These are phyloP conservation scores for Channallabes apus DNA, from an alignment of 2,797 vertebrate species.

Conservation along the genomic window DNA sequence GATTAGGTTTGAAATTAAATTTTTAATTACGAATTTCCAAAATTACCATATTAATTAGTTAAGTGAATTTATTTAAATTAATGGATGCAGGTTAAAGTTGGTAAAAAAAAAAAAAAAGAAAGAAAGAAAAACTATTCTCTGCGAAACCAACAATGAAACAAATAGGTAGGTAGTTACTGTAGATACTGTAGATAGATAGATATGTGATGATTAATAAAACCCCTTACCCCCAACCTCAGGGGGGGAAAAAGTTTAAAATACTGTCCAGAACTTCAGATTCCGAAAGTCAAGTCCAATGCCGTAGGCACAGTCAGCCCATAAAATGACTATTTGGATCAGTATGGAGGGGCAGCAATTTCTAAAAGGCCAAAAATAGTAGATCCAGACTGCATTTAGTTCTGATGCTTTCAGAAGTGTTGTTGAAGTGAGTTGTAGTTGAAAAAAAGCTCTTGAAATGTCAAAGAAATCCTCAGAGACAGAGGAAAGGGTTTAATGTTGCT, in stretches of 20 bases:
- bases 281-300: conserved; percentile 23
- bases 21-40: background rate
- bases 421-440: conserved; percentile 61
- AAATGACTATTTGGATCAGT: conserved; percentile 69
- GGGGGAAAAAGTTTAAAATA: background rate
- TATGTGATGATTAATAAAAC: background rate
- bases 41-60: background rate
- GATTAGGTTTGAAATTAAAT: background rate
- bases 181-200: too few species aligned
- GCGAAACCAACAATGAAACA: too few species aligned
- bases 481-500: conserved; percentile 64
- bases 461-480: conserved; percentile 64
- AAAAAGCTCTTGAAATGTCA: conserved; percentile 73
- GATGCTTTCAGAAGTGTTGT: conserved; percentile 62
- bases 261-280: conserved; percentile 17
- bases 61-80: background rate
- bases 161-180: too few species aligned
- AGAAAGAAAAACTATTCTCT: too few species aligned
- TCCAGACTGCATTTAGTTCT: conserved; percentile 71
- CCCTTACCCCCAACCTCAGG: background rate
- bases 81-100: background rate
- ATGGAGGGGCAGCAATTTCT: conserved; percentile 57
- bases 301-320: conserved; percentile 48
- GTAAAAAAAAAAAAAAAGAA: too few species aligned
- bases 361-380: conserved; percentile 75